Evolutionary conservation across 2,797 vertebrate genomes (phyloP), one percentile per base, ranked within the genome.

Genomic region (Melanotaenia trifasciata): DNA sequence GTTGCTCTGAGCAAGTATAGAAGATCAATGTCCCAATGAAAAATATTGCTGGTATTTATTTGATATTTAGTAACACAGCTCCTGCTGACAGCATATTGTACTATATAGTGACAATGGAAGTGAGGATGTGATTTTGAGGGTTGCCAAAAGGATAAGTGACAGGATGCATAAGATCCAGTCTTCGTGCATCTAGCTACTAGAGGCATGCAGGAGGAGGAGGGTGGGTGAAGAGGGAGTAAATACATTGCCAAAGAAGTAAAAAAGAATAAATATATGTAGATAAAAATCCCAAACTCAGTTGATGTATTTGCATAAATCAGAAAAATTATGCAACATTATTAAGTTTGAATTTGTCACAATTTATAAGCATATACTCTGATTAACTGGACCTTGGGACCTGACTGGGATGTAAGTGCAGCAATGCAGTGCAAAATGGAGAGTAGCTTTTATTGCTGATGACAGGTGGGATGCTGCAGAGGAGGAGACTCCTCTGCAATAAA

Each of bases 401-500:
- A 54, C 70, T 58, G 63, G 71, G 72, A 57, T 63, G 69, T 38
- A 47, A 78, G 78, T 73, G 33, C 81, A 85, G 86, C 89, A 87
- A 28, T 91, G 85, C 87, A 84, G 86, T 80, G 72, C 69, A 78
- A 79, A 66, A 75, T 45, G 12, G 79, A 87, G 80, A 36, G 67
- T 69, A 75, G 72, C 67, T 70, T 83, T 69, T 77, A 77, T 77
- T 86, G 80, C 83, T 83, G 80, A 85, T 85, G 81, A 81, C 86
- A 88, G 76, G 75, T 75, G 60, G 84, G 84, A 81, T 84, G 83
- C 86, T 88, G 88, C 89, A 91, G 88, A 74, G 78, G 77, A 74
- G 74, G 58, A 65, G 72, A 83, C 47, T 67, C 72, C 76, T 64
- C 79, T 72, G 76, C 72, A 82, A 90, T 90, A 84, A 78, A 89